Base-by-base conservation (phyloP, 2,888 invertebrate species). In the Lumbricus terrestris region DNA sequence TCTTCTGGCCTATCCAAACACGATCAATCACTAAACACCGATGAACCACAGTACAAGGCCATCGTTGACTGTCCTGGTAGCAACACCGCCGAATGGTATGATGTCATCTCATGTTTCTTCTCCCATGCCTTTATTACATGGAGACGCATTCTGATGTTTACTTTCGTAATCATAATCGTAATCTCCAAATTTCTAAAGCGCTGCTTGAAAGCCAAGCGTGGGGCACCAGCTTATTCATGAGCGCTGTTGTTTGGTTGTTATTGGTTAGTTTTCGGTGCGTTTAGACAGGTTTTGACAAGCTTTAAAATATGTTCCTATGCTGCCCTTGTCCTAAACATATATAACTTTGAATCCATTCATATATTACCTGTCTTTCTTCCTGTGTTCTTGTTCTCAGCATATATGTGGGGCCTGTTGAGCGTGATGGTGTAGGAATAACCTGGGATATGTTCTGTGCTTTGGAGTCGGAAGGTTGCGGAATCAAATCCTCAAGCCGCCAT, bases 71-170 rank as follows among this genome's bases (percentile, higher is more conserved):
- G 90, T 23, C 91, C 91, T 88, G 91, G 90, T 90, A 90, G 90
- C 89, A 54, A 23, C 90, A 90, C 34, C 91, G n/a, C 91, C n/a
- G 91, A 91, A 89, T 83, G 91, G 91, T 91, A 90, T 40, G 85
- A 69, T 82, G 82, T 40, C 89, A 89, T 89, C 82, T 89, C 35
- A 40, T 37, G 29, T 38, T 82, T 89, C 89, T 38, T 82, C 82
- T 89, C n/a, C 82, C 4, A 33, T 69, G 82, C 82, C 83, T 82
- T 89, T 83, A n/a, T 89, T 83, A 38, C 35, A 34, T 38, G 37
- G 15, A 85, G 34, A 83, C 35, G 82, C 89, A n/a, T 82, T 33
- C 47, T 35, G 23, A 34, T n/a, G 23, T 35, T 82, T 37, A 54
- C 40, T n/a, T n/a, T n/a, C n/a, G n/a, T n/a, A n/a, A n/a, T n/a